Percentiles rank a stretch among this genome's conserved stretches.
Conservation (phyloP, 2,113 vertebrate species). For the Poeciliopsis prolifica region DNA sequence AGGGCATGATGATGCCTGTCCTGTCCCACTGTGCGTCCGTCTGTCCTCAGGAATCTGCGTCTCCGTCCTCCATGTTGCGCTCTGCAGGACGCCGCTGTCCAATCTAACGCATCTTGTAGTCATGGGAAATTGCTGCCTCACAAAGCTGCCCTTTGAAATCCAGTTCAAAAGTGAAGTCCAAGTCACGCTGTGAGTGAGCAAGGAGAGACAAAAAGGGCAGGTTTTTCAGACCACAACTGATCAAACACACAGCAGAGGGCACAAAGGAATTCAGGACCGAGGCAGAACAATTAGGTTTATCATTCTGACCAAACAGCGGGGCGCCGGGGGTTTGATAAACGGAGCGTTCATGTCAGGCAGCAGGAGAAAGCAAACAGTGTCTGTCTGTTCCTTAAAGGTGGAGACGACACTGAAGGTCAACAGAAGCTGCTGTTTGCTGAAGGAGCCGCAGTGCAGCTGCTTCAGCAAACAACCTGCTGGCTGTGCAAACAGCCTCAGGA, state of each 20-base stretch:
- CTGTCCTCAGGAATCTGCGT: constrained; percentile 13
- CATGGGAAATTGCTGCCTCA: constrained; percentile 93
- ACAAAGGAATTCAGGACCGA: not conserved
- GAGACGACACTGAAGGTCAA: constrained; percentile 49
- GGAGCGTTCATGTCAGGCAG: constrained; percentile 21
- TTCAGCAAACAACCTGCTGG: constrained; percentile 30
- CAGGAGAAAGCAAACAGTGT: not conserved
- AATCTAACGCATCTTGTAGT: constrained; percentile 97
- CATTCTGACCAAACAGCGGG: constrained; percentile 12
- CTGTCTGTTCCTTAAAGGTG: constrained; percentile 16
- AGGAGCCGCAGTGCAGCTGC: constrained; percentile 33
- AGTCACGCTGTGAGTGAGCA: constrained; percentile 86
- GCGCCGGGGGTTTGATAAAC: constrained; percentile 6
- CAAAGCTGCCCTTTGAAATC: constrained; percentile 99
- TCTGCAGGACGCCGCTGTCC: constrained; percentile 21
- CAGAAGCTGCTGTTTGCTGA: constrained; percentile 39
- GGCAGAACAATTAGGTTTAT: not conserved
- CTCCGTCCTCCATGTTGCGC: constrained; percentile 43
- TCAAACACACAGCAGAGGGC: not conserved
- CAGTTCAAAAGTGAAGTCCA: constrained; percentile 97
- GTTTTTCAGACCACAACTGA: not conserved
- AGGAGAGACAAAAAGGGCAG: not conserved
- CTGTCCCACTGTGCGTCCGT: constrained; percentile 8
- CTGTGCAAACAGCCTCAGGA: not conserved
- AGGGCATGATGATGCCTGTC: not conserved